Evolutionary conservation across 1,140 invertebrate genomes (phyloP).

Genomic region (Brachionus sp.): DNA sequence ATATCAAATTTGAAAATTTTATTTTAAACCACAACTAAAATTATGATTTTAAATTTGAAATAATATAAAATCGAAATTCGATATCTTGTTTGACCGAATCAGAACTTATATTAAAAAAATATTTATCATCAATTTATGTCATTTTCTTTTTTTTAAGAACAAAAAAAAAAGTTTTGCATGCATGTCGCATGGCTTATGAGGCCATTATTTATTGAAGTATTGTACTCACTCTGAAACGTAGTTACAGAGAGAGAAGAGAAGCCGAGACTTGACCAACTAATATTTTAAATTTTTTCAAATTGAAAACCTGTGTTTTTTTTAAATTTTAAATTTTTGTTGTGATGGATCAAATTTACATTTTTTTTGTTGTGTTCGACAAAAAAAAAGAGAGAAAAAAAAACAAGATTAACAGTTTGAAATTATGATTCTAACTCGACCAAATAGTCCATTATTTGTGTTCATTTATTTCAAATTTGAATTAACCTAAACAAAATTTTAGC

Average conservation of each 20-base stretch:
- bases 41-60: constrained; percentile 9
- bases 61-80: constrained; percentile 14
- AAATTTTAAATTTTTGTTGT: constrained; percentile 3
- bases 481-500: not conserved
- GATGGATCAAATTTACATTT: constrained; percentile 39
- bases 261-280: not conserved
- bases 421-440: constrained; percentile 41
- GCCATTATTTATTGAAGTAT: not conserved
- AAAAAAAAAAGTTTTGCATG: not conserved
- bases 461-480: constrained; percentile 38
- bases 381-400: no score
- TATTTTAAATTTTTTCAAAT: constrained; percentile 17
- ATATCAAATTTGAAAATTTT: constrained; percentile 20
- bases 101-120: not conserved
- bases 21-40: constrained; percentile 18
- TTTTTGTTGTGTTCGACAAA: no score
- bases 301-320: constrained; percentile 27
- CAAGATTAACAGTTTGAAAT: constrained; percentile 36
- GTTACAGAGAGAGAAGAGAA: not conserved
- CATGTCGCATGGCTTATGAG: not conserved
- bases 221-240: not conserved
- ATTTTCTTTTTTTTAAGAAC: no score
- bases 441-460: constrained; percentile 40
- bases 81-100: constrained; percentile 38
- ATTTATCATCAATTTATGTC: constrained; percentile 21